Percentiles rank a stretch among this genome's conserved stretches.
Evolutionary conservation across 1,140 invertebrate species (phyloP).

Genomic region (Diuraphis noxia): DNA sequence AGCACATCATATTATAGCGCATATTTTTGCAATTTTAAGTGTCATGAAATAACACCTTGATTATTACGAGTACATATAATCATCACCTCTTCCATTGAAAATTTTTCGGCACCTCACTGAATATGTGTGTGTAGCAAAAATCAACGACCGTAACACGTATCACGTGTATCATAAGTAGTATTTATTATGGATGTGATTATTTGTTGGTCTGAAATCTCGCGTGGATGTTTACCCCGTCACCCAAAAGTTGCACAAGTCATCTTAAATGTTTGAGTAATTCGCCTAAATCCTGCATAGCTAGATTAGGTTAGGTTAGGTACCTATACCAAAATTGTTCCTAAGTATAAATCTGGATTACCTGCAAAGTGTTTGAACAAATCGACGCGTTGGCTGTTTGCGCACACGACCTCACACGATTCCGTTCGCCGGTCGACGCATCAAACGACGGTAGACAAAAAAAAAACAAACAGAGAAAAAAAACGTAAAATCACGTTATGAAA

Average conservation of each 20-base stretch:
- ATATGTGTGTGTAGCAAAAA: no score
- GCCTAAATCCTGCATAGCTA: not conserved
- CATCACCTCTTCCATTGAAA: no score
- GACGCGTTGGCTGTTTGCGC: not conserved
- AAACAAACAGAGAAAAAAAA: no score
- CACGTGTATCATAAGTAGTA: not conserved
- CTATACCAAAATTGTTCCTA: not conserved
- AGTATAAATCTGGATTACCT: not conserved
- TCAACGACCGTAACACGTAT: not conserved
- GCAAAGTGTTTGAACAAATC: not conserved
- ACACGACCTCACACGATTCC: no score
- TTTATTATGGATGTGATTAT: not conserved
- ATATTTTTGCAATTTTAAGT: no score
- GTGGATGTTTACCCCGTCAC: not conserved
- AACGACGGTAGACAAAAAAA: not conserved
- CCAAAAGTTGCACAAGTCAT: not conserved
- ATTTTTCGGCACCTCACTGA: no score
- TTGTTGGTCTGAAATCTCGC: not conserved
- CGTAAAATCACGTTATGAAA: not conserved
- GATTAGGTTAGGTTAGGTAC: no score
- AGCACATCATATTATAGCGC: no score
- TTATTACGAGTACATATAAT: no score
- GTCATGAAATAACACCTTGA: no score
- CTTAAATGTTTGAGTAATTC: not conserved
- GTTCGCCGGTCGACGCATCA: not conserved